Base-by-base conservation (phyloP, 2,113 vertebrate species). In the Macheiramphus alcinus region DNA sequence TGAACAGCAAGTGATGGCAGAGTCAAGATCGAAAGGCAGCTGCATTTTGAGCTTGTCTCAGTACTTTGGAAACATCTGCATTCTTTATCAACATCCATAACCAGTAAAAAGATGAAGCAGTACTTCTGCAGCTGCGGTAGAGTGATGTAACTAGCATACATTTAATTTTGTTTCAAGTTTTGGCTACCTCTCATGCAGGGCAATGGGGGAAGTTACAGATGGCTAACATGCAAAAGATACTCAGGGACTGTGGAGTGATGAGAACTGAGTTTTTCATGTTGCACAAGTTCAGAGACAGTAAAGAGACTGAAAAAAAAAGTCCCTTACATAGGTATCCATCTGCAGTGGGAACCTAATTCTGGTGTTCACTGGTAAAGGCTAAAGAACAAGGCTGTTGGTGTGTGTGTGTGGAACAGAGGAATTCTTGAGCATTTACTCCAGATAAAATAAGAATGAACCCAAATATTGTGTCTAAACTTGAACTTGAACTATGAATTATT, bases 41-140 rank as follows among this genome's bases (percentile, higher is more conserved):
- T 95, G 91, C 70, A 6, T 94, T 95, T 96, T 92, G 75, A 94
- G 94, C 93, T 97, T 90, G 83, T 85, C 88, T 96, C 95, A 92
- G 93, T 96, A 93, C 72, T 97, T 97, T 42, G 71, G 94, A 94
- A 97, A 95, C 93, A 96, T 96, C 94, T 95, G 93, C 93, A 94
- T 96, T 97, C 94, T 95, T 95, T 96, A 92, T 93, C 92, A 93
- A 71, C 85, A 94, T 38, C 92, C 93, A 91, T 68, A 96, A 45
- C 84, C 59, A 63, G 80, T 81, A 55, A 95, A 96, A 90, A 91
- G 71, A 96, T 83, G 90, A 96, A 88, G 81, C 55, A 86, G 80
- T 92, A 83, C 90, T 93, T 94, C 86, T 96, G 93, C 92, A 97
- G 96, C 92, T 97, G 95, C 68, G 11, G 48, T 20, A 86, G 72